Evolutionary conservation across 2,888 invertebrate genomes (phyloP).

Genomic region (Morinoia aosen): DNA sequence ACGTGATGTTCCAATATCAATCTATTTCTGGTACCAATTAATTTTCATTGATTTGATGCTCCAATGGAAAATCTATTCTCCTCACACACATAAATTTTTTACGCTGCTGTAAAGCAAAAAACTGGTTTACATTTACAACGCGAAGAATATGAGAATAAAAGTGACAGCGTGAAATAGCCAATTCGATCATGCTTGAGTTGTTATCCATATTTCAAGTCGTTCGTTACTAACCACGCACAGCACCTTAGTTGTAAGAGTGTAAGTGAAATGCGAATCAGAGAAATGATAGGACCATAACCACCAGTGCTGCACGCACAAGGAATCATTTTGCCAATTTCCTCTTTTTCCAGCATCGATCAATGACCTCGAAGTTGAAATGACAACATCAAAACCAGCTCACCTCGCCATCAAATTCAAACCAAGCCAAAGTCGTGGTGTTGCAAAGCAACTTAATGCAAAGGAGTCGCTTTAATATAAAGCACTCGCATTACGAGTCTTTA

Average conservation of each 20-base stretch:
- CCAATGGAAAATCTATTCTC: not conserved
- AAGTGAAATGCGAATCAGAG: not conserved
- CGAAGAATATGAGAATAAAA: not conserved
- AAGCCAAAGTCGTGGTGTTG: not conserved
- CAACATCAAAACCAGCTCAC: not conserved
- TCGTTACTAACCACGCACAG: not conserved
- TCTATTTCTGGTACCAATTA: not conserved
- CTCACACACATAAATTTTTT: not conserved
- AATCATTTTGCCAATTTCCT: not conserved
- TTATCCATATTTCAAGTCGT: not conserved
- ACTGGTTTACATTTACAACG: not conserved
- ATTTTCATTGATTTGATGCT: not conserved
- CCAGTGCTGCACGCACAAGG: not conserved
- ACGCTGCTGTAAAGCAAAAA: not conserved
- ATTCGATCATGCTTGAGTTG: not conserved
- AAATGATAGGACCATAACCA: not conserved
- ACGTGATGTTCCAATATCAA: too few relatives aligned
- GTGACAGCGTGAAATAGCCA: not conserved
- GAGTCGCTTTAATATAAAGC: not conserved
- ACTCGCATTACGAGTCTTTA: not conserved
- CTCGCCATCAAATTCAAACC: not conserved
- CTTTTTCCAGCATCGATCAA: not conserved
- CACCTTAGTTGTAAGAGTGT: not conserved
- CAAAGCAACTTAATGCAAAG: not conserved
- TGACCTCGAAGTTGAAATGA: not conserved